Conservation (phyloP, 2,797 vertebrate genomes). For the Eospalax fontanierii region DNA sequence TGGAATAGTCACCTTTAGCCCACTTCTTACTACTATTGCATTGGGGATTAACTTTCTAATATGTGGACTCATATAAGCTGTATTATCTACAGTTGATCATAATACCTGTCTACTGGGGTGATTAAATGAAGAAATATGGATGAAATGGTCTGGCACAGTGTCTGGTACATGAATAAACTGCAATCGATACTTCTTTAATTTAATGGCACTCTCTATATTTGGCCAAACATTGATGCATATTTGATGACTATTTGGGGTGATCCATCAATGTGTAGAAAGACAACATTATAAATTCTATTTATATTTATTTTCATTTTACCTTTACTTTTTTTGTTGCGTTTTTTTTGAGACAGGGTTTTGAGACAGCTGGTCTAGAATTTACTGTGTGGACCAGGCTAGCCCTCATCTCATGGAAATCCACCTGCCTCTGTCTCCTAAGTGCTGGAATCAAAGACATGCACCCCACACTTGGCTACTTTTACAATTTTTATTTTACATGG, state of each 20-base stretch:
- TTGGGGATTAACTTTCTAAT: neutral
- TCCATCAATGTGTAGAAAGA: neutral
- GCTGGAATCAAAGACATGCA: no score
- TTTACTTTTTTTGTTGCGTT: no score
- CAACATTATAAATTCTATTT: slow-evolving; percentile 37
- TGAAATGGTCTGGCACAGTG: neutral
- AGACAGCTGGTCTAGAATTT: no score
- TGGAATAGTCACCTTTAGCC: neutral
- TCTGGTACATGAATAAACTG: neutral
- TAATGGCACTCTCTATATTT: neutral
- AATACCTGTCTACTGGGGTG: neutral
- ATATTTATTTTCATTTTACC: slow-evolving; percentile 23
- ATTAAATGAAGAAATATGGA: neutral
- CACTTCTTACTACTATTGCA: neutral
- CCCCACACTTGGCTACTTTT: no score
- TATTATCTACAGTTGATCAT: neutral
- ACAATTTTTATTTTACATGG: no score
- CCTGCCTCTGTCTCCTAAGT: no score
- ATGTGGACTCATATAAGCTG: neutral
- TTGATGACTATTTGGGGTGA: neutral
- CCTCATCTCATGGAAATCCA: no score
- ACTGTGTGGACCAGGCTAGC: no score
- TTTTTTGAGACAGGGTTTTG: no score
- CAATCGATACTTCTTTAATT: neutral
- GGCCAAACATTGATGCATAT: neutral